Percentiles rank a stretch among this genome's conserved stretches.
phyloP scores from a whole-genome alignment of 2,113 vertebrate genomes.

The Hypomesus transpacificus region DNA sequence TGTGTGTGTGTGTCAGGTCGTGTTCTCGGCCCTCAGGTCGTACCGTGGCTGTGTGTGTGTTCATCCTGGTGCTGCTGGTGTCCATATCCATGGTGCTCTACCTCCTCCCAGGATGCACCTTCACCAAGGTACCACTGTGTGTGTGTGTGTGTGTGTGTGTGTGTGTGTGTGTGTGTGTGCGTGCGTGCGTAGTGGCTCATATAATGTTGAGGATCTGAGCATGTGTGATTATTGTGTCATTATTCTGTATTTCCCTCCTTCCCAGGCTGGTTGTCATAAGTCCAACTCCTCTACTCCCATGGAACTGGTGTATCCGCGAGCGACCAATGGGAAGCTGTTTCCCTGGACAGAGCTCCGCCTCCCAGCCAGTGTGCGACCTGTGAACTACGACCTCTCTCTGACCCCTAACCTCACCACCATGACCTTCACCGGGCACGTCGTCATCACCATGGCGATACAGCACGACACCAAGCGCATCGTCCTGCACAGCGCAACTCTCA shows the following conservation, averaged over 20 bases:
- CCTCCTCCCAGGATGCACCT: constrained; percentile 88
- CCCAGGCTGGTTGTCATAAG: constrained; percentile 79
- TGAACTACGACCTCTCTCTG: constrained; percentile 82
- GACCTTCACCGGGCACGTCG: constrained; percentile 78
- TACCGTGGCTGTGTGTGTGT: constrained; percentile 76
- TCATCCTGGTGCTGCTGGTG: constrained; percentile 76
- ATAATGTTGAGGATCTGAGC: background rate
- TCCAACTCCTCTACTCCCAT: constrained; percentile 67
- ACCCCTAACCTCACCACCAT: constrained; percentile 80
- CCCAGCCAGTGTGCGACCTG: constrained; percentile 76
- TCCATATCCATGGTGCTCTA: constrained; percentile 83
- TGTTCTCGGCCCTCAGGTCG: constrained; percentile 78
- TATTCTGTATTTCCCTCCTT: background rate
- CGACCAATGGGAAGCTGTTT: constrained; percentile 81
- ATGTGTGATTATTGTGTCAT: background rate
- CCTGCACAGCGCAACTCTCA: constrained; percentile 83
- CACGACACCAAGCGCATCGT: constrained; percentile 77
- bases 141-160: background rate
- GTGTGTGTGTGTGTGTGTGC: background rate
- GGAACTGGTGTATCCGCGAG: constrained; percentile 74
- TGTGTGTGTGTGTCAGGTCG: constrained; percentile 37
- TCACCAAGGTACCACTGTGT: constrained; percentile 62
- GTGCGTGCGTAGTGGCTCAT: background rate
- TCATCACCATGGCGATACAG: constrained; percentile 73
- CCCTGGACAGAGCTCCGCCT: constrained; percentile 85